Evolutionary conservation across 2,797 vertebrate genomes (phyloP), one percentile per base, ranked within the genome.

Genomic region (Chelidonichthys spinosus): DNA sequence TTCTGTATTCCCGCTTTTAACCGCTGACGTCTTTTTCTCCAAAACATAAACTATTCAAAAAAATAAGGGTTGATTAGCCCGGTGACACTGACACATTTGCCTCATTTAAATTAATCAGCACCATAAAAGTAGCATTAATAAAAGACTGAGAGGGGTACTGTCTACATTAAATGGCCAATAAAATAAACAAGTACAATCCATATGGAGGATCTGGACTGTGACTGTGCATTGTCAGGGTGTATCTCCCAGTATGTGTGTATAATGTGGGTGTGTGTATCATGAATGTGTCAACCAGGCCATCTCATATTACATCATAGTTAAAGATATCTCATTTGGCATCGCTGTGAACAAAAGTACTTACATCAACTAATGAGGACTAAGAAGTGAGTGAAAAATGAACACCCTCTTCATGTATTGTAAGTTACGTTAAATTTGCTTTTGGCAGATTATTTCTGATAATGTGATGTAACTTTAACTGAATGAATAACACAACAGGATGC

Each of bases 1-100:
- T 84, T 81, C 60, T 85, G 35, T 55, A 70, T 78, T 69, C 65
- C 25, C 43, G 52, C 49, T 63, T 84, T 76, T 72, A 69, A 79
- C 13, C 54, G 32, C 47, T 18, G 56, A 79, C 53, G 60, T 54
- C 43, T 63, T 69, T 25, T 69, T 63, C 56, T 63, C 37, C 9
- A 61, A 74, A 76, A 70, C 36, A 76, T 78, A 25, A 64, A 72
- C 68, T 75, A 66, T 62, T 63, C 42, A 42, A 39, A 64, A 64
- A 64, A 76, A 73, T 63, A 74, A 70, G 10, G 35, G 50, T 32
- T 69, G 60, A 82, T 74, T 72, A 67, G 43, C 68, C 68, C 55
- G 46, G 68, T 80, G 68, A 84, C 53, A 82, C 43, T 43, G 65
- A 66, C 4, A 32, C 33, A 39, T 82, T 66, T 67, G 10, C 14